phyloP scores from a whole-genome alignment of 2,113 vertebrate genomes.

The Archilochus colubris region DNA sequence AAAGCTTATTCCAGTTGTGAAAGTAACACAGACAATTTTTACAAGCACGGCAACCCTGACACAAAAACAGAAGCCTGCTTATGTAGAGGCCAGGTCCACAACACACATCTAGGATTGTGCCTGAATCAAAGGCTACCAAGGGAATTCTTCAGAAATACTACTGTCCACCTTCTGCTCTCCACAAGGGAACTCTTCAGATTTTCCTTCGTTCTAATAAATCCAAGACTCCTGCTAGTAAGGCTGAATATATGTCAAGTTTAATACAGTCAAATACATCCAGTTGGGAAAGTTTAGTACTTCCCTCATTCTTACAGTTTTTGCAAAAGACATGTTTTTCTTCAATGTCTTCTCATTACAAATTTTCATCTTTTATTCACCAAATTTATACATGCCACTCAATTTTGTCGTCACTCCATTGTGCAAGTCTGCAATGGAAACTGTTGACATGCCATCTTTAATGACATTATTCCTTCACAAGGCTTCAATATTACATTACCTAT shows the following conservation, averaged over 20 bases:
- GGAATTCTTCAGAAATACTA: background rate
- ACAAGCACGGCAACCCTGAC: background rate
- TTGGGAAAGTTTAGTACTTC: background rate
- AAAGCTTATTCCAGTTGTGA: background rate
- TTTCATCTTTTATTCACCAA: constrained; percentile 3
- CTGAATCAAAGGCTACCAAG: background rate
- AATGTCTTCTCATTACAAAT: background rate
- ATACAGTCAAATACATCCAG: background rate
- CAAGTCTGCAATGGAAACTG: background rate
- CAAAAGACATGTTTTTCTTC: background rate
- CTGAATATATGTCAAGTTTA: background rate
- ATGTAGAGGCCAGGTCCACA: background rate
- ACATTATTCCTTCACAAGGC: background rate
- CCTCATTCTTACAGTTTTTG: background rate
- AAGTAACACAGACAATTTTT: background rate
- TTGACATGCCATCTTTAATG: background rate
- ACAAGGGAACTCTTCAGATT: background rate
- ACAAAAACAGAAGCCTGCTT: background rate
- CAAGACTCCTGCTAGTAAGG: background rate
- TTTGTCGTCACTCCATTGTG: background rate
- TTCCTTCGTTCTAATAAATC: background rate
- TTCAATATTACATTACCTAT: background rate
- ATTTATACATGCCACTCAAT: background rate
- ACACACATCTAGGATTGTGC: background rate
- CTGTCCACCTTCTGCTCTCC: accelerated